Evolutionary conservation across 1,140 invertebrate genomes (phyloP).

Genomic region (Pseudomyrmex gracilis): DNA sequence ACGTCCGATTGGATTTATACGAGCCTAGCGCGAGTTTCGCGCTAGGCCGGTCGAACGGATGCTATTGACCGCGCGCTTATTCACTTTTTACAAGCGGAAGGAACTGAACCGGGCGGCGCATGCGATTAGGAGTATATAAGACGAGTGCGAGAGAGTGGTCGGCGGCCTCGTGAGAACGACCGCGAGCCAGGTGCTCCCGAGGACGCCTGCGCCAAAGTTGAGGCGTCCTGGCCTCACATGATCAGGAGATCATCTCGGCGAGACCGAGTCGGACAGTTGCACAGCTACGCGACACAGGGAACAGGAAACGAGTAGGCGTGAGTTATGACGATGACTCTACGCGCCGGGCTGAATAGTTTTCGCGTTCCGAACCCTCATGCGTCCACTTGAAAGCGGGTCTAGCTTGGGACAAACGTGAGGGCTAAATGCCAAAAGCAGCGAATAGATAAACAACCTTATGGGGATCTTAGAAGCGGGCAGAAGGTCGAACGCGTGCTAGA

Average conservation of each 20-base stretch:
- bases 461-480: conserved; percentile 69
- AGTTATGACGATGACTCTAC: conserved; percentile 55
- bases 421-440: conserved; percentile 71
- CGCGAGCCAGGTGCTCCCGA: background rate
- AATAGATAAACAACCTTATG: conserved; percentile 77
- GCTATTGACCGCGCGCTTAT: background rate
- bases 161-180: background rate
- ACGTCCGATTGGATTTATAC: conserved; percentile 74
- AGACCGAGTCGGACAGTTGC: background rate
- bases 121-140: conserved; percentile 56
- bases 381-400: conserved; percentile 24
- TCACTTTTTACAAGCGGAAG: conserved; percentile 34
- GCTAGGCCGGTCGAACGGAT: no score
- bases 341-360: no score
- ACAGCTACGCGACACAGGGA: conserved; percentile 52
- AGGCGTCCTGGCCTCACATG: conserved; percentile 73
- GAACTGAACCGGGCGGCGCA: conserved; percentile 22
- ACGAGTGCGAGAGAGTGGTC: background rate
- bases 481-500: conserved; percentile 69
- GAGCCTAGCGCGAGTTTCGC: conserved; percentile 46
- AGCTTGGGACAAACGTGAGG: conserved; percentile 42
- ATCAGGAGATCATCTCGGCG: conserved; percentile 72
- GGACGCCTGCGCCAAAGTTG: conserved; percentile 17
- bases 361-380: background rate
- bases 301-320: conserved; percentile 68